These are phyloP conservation scores for Rhinopomastus cyanomelas DNA, from an alignment of 2,113 vertebrate species.

Conservation along the genomic window DNA sequence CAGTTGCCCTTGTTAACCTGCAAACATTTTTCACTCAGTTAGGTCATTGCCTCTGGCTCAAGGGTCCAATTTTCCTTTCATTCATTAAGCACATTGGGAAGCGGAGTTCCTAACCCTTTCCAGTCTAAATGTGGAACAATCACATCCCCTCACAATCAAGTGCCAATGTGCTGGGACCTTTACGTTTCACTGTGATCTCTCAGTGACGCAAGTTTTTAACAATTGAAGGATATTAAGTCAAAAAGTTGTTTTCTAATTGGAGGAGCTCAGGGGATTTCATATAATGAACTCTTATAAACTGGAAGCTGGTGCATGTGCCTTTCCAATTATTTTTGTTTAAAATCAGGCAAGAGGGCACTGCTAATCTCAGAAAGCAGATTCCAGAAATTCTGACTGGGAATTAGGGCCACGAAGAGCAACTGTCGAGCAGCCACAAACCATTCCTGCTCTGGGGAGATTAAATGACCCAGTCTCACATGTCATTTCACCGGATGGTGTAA, in stretches of 20 bases:
- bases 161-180: conserved; percentile 77
- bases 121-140: conserved; percentile 91
- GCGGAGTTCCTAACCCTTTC: conserved; percentile 92
- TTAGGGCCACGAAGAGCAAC: conserved; percentile 6
- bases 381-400: conserved; percentile 68
- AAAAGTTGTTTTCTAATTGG: conserved; percentile 85
- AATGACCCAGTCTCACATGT: conserved; percentile 17
- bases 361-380: conserved; percentile 77
- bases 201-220: conserved; percentile 93
- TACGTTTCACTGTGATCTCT: conserved; percentile 76
- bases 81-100: conserved; percentile 95
- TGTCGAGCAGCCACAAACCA: conserved; percentile 3
- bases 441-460: conserved; percentile 25
- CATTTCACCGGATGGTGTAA: conserved; percentile 29
- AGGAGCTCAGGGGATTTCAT: conserved; percentile 79
- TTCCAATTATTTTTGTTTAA: conserved; percentile 78
- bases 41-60: conserved; percentile 87
- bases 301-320: conserved; percentile 82
- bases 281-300: conserved; percentile 80
- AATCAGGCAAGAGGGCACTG: conserved; percentile 77
- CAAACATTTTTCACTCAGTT: conserved; percentile 91
- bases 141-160: conserved; percentile 86
- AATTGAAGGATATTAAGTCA: conserved; percentile 98
- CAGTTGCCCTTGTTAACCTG: conserved; percentile 88
- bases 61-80: conserved; percentile 88